phyloP scores from a whole-genome alignment of 2,888 invertebrate species.

The Choreutis nemorana region DNA sequence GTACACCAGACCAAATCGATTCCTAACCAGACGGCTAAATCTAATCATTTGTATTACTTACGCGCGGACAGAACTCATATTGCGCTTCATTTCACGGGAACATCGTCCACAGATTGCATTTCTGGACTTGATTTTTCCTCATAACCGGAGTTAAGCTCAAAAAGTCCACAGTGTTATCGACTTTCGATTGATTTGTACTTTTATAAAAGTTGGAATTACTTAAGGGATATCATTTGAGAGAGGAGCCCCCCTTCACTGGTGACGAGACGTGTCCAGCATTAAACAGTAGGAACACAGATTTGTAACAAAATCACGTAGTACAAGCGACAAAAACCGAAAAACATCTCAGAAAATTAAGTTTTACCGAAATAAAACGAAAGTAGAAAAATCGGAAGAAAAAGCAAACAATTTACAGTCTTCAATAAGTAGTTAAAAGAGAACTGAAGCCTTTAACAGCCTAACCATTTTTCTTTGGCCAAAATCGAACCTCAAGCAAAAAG shows the following conservation, averaged over 20 bases:
- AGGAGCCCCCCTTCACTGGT: constrained; percentile 11
- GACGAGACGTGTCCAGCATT: constrained; percentile 27
- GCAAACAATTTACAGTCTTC: too few relatives aligned
- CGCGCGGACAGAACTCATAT: constrained; percentile 44
- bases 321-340: constrained; percentile 19
- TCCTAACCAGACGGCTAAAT: constrained; percentile 49
- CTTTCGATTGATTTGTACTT: too few relatives aligned
- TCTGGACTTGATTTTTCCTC: constrained; percentile 18
- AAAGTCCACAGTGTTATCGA: too few relatives aligned
- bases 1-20: constrained; percentile 26
- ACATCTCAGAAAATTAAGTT: too few relatives aligned
- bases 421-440: too few relatives aligned
- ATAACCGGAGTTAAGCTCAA: too few relatives aligned
- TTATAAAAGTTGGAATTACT: too few relatives aligned
- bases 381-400: too few relatives aligned
- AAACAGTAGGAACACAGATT: constrained; percentile 20
- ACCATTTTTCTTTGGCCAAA: constrained; percentile 37
- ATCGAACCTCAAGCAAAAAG: constrained; percentile 36
- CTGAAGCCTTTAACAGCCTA: constrained; percentile 25
- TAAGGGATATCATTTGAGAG: too few relatives aligned
- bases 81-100: constrained; percentile 55
- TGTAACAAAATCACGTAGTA: constrained; percentile 39
- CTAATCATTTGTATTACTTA: constrained; percentile 58
- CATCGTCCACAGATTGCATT: constrained; percentile 32
- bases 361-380: constrained; percentile 9